Base-by-base conservation (phyloP, 2,797 vertebrate species). In the Sebastes dallii region DNA sequence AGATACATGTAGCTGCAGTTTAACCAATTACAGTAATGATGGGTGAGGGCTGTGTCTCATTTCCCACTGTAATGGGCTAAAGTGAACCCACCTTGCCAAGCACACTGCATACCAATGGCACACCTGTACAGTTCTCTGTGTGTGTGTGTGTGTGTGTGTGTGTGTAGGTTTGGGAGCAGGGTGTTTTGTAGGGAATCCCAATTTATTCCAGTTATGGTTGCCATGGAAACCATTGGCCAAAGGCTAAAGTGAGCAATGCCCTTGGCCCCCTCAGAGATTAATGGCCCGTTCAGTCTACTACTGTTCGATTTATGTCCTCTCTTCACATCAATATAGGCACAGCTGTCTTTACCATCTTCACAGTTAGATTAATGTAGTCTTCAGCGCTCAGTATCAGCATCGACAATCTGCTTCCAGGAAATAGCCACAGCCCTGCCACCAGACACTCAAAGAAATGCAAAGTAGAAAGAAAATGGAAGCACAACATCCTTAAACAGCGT, bases 11-110 rank as follows among this genome's bases (percentile, higher is more conserved):
- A 87, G 75, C 75, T 65, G 66, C 66, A 66, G 72, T 88, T 92
- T 78, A 88, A 65, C 88, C 80, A 89, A 91, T 92, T 88, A 87
- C 55, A 65, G 84, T 78, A 80, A 91, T 88, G 90, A 82, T 69
- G 82, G 90, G 75, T 86, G 83, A 89, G 72, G 71, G 75, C 75
- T 11, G 66, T 27, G 80, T 72, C 82, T 90, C 80, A 78, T 91
- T 89, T 83, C 72, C 54, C 10, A 20, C 68, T 73, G 74, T 88
- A 81, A 88, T 81, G 78, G 71, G 77, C 66, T 83, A 42, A 86
- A 86, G 74, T 77, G 72, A 89, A 42, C 56, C 9, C 78, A 66
- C 78, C 83, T 84, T 77, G 25, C 8, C 36, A 56, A 85, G 56
- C 81, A 64, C 78, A 18, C 64, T 29, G 80, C 75, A 89, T 85